These are phyloP conservation scores for Tiliacea citrago DNA, from an alignment of 2,888 invertebrate genomes.

Conservation along the genomic window DNA sequence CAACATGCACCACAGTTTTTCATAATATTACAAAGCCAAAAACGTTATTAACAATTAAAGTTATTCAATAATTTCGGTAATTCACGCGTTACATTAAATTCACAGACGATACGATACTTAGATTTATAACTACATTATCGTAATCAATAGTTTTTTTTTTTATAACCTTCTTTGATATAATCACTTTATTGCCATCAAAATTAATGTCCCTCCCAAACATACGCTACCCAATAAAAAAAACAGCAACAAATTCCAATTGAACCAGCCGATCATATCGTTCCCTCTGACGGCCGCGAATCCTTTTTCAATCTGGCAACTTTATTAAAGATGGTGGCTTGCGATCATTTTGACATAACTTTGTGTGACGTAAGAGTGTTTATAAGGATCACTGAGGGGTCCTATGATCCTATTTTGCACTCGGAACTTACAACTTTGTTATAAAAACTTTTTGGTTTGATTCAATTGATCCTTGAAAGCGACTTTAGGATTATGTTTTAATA, in stretches of 20 bases:
- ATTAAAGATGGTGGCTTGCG: slow-evolving; percentile 73
- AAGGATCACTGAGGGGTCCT: slow-evolving; percentile 62
- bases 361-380: slow-evolving; percentile 76
- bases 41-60: too few relatives aligned
- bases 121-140: not conserved
- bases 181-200: not conserved
- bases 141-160: not conserved
- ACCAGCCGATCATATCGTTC: slow-evolving; percentile 64
- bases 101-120: too few relatives aligned
- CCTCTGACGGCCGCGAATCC: slow-evolving; percentile 59
- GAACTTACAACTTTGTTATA: slow-evolving; percentile 19
- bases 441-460: slow-evolving; percentile 34
- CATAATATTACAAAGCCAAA: too few relatives aligned
- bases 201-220: slow-evolving; percentile 2
- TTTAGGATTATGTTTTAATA: not conserved
- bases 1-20: too few relatives aligned
- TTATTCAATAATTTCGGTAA: too few relatives aligned
- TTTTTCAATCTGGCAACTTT: slow-evolving; percentile 69
- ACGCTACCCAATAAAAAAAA: slow-evolving; percentile 9
- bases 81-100: too few relatives aligned
- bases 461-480: slow-evolving; percentile 15
- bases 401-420: slow-evolving; percentile 59
- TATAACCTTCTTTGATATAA: too few relatives aligned
- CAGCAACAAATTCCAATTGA: slow-evolving; percentile 13
- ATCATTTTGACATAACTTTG: slow-evolving; percentile 69